Evolutionary conservation across 2,113 vertebrate genomes (phyloP).

Genomic region (Connochaetes taurinus): DNA sequence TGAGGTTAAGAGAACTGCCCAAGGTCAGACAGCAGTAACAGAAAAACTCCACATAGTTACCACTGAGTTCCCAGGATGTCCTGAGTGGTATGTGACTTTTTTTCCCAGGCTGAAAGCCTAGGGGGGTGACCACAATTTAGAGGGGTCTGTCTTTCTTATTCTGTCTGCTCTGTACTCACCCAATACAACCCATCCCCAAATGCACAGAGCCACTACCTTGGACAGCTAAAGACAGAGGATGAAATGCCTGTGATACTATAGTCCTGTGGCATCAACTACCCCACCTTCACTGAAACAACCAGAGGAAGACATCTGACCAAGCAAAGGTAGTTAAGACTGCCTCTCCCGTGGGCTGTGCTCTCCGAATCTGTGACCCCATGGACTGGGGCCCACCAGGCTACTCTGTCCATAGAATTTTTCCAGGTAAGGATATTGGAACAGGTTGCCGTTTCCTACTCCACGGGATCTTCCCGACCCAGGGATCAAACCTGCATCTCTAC

Average conservation of each 20-base stretch:
- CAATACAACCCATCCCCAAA: background rate
- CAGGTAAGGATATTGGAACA: background rate
- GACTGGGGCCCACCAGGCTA: background rate
- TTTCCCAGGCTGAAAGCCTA: background rate
- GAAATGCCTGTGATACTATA: background rate
- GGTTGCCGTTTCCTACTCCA: background rate
- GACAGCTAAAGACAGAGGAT: background rate
- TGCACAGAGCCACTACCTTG: background rate
- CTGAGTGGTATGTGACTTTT: background rate
- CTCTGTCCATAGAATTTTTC: background rate
- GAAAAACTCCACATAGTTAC: background rate
- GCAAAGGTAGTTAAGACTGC: background rate
- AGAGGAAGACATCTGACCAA: background rate
- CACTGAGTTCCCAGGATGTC: background rate
- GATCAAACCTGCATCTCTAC: background rate
- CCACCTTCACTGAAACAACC: background rate
- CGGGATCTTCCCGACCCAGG: background rate
- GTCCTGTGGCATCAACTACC: background rate
- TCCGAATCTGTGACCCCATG: background rate
- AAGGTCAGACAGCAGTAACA: background rate
- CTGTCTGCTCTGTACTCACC: background rate
- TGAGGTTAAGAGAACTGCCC: background rate
- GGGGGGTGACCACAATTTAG: background rate
- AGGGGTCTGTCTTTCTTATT: background rate
- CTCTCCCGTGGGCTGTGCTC: background rate